phyloP scores from a whole-genome alignment of 2,888 invertebrate species.

The Erebia palarica region DNA sequence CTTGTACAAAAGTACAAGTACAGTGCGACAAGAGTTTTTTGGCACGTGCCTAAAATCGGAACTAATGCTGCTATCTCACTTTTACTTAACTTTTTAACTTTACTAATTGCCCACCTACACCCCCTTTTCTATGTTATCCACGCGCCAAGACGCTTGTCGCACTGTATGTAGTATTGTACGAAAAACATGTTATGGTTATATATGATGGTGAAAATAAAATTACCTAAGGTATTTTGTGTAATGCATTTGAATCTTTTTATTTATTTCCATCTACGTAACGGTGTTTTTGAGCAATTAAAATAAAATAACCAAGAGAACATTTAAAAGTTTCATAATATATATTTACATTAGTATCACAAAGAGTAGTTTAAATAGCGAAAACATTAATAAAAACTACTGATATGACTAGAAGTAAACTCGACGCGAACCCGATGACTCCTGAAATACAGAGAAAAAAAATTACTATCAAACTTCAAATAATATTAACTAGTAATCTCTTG shows the following conservation, averaged over 20 bases:
- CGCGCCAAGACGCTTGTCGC: no score
- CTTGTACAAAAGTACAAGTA: no score
- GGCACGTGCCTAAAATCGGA: no score
- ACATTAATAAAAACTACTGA: conserved; percentile 23
- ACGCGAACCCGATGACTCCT: conserved; percentile 23
- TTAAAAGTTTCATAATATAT: conserved; percentile 28
- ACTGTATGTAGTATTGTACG: not conserved
- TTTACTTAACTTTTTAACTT: no score
- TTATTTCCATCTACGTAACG: not conserved
- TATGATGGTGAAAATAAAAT: not conserved
- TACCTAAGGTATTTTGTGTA: conserved; percentile 11
- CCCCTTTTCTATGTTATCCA: no score
- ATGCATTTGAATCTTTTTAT: not conserved
- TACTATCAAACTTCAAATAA: no score
- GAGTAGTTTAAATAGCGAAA: conserved; percentile 30
- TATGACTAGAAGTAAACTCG: conserved; percentile 33
- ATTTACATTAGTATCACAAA: conserved; percentile 41
- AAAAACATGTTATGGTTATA: not conserved
- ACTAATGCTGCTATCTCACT: no score
- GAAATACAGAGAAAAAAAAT: conserved; percentile 26
- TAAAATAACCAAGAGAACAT: conserved; percentile 16
- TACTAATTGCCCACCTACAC: no score
- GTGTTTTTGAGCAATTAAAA: not conserved
- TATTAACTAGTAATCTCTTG: no score
- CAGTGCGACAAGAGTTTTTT: no score